Evolutionary conservation across 1,140 invertebrate genomes (phyloP).

Genomic region (Kradibia gibbosae): DNA sequence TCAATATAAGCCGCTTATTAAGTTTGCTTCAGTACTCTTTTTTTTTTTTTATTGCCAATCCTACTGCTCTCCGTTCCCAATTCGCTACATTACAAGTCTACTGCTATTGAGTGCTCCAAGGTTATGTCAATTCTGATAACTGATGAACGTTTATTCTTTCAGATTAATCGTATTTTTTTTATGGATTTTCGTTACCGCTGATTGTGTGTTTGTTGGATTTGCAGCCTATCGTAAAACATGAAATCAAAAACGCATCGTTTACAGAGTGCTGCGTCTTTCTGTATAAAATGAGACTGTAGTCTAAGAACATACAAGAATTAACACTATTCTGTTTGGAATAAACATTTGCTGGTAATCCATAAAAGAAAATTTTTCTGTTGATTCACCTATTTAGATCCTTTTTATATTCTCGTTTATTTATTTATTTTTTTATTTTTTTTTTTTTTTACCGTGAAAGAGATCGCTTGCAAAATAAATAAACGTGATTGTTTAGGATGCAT

Average conservation of each 20-base stretch:
- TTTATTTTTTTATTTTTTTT: background rate
- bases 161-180: constrained; percentile 44
- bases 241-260: background rate
- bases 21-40: background rate
- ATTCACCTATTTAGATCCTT: constrained; percentile 24
- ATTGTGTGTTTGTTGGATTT: constrained; percentile 33
- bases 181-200: constrained; percentile 46
- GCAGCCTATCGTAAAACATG: background rate
- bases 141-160: constrained; percentile 19
- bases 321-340: constrained; percentile 55
- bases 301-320: constrained; percentile 8
- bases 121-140: constrained; percentile 10
- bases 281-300: background rate
- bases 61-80: background rate
- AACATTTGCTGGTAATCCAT: constrained; percentile 59
- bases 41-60: background rate
- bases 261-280: background rate
- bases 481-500: background rate
- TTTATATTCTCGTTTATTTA: background rate
- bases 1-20: background rate
- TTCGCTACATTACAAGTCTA: background rate
- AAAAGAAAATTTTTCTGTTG: constrained; percentile 46
- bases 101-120: too few relatives aligned
- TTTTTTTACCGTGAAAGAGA: background rate
- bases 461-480: background rate